A percentile compares a stretch with the other conserved stretches of the same genome.
These are phyloP conservation scores for Acanthochromis polyacanthus DNA, from an alignment of 2,113 vertebrate species.

Conservation along the genomic window DNA sequence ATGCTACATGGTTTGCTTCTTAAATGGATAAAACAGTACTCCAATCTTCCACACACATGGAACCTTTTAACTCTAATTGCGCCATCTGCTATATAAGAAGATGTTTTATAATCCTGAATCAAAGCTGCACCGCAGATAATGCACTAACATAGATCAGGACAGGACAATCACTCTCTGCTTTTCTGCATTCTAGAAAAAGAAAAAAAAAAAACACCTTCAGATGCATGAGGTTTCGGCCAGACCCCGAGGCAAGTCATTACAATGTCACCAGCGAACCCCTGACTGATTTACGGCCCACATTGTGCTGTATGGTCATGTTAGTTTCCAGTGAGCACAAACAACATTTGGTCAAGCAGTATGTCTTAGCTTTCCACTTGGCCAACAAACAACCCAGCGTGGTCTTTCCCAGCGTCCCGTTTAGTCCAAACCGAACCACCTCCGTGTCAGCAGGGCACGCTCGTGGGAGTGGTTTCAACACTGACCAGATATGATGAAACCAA, in stretches of 20 bases:
- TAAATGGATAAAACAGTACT: conserved; percentile 18
- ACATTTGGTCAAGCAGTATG: conserved; percentile 21
- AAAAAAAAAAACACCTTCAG: conserved; percentile 17
- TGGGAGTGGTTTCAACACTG: conserved; percentile 39
- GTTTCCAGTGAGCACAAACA: conserved; percentile 13
- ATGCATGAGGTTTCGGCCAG: conserved; percentile 27
- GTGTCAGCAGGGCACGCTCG: conserved; percentile 35
- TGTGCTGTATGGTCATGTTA: background rate
- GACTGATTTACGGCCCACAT: conserved; percentile 37
- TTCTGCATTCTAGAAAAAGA: conserved; percentile 26
- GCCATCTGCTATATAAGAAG: conserved; percentile 54
- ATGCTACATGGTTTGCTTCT: conserved; percentile 8
- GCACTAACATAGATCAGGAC: conserved; percentile 26
- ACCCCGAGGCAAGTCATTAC: conserved; percentile 41
- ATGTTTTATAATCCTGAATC: conserved; percentile 43
- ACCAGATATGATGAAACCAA: conserved; percentile 49
- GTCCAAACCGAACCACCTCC: conserved; percentile 34
- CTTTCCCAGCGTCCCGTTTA: conserved; percentile 51
- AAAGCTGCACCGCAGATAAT: conserved; percentile 20
- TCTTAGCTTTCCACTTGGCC: conserved; percentile 36
- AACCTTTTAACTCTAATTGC: conserved; percentile 56
- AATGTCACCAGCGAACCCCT: conserved; percentile 35
- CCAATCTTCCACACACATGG: conserved; percentile 9
- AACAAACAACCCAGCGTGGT: conserved; percentile 43
- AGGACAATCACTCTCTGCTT: conserved; percentile 24